Evolutionary conservation across 2,888 invertebrate genomes (phyloP).

Genomic region (Pyrrhia umbra): DNA sequence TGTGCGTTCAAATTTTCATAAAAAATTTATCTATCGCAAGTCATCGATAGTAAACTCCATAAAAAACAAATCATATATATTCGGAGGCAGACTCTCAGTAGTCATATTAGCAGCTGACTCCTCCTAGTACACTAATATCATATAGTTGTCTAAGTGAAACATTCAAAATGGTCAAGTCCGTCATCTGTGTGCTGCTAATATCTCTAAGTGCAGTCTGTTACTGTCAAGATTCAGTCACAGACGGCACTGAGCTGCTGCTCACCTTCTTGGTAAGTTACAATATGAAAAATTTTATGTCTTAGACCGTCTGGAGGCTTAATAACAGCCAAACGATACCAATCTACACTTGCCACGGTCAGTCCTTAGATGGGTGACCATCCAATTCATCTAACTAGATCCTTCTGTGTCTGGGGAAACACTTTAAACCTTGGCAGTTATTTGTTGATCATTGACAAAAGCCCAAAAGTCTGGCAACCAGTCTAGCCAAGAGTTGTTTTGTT

Average conservation of each 20-base stretch:
- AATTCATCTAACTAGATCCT: no score
- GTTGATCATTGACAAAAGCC: no score
- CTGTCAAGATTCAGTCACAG: slow-evolving; percentile 43
- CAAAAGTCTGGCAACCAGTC: no score
- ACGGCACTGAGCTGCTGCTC: slow-evolving; percentile 64
- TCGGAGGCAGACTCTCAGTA: neutral
- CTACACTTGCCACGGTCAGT: no score
- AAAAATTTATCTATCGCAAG: slow-evolving; percentile 14
- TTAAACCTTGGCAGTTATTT: no score
- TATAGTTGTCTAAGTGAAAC: neutral
- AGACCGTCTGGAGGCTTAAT: no score
- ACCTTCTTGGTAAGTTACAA: slow-evolving; percentile 67
- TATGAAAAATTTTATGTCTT: neutral
- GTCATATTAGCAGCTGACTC: slow-evolving; percentile 16
- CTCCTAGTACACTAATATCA: neutral
- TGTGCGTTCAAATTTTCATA: neutral
- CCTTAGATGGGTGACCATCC: no score
- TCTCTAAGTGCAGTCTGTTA: slow-evolving; percentile 11
- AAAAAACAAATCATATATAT: slow-evolving; percentile 38
- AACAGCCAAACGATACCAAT: no score
- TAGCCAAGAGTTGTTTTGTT: no score
- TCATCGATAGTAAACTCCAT: slow-evolving; percentile 12
- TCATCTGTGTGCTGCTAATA: slow-evolving; percentile 29
- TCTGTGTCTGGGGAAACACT: no score
- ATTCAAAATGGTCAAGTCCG: slow-evolving; percentile 25